These are phyloP conservation scores for Grantiella picta DNA, from an alignment of 2,113 vertebrate genomes.

Conservation along the genomic window DNA sequence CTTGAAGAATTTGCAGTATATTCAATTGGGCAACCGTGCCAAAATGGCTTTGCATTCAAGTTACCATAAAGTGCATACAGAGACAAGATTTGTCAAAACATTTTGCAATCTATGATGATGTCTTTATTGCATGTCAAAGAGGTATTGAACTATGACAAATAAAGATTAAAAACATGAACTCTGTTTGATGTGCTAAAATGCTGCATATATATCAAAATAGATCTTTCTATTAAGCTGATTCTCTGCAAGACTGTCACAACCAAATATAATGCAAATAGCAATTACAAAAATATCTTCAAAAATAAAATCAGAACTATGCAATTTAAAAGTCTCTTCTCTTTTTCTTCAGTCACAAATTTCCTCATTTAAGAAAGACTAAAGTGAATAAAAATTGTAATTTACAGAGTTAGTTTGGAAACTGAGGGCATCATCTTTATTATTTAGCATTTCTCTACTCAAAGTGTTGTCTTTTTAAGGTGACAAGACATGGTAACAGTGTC, in stretches of 20 bases:
- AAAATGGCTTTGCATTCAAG: background rate
- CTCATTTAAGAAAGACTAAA: background rate
- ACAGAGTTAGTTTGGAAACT: background rate
- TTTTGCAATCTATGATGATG: background rate
- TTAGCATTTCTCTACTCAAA: background rate
- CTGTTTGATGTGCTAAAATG: background rate
- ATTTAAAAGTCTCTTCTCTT: background rate
- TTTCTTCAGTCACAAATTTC: background rate
- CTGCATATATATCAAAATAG: background rate
- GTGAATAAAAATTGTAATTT: background rate
- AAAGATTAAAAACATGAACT: background rate
- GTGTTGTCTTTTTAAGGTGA: background rate
- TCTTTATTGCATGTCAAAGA: background rate
- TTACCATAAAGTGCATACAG: background rate
- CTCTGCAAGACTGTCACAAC: background rate
- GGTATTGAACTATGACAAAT: background rate
- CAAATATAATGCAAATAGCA: background rate
- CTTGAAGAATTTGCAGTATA: background rate
- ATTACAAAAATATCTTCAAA: background rate
- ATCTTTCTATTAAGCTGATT: background rate
- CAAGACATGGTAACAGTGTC: background rate
- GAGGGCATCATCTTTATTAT: background rate
- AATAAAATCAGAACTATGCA: background rate
- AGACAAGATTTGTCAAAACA: conserved; percentile 14
- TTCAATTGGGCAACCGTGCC: background rate